These are phyloP conservation scores for Endomychus coccineus DNA, from an alignment of 2,888 invertebrate species.

Conservation along the genomic window DNA sequence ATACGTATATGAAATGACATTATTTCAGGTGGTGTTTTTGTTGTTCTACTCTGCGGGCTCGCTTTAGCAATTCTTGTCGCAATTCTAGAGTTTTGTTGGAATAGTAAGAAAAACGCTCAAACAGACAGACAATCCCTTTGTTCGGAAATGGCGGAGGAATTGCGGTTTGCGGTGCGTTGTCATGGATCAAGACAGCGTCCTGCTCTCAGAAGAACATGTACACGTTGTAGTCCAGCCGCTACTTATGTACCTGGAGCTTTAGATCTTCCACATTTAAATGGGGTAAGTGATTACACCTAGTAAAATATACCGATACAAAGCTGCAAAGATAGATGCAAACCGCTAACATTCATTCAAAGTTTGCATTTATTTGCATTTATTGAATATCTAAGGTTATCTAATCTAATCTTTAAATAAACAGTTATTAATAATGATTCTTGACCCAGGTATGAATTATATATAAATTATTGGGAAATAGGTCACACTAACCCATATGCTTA, in stretches of 20 bases:
- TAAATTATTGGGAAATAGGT: too few species aligned
- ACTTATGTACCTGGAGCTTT: conserved; percentile 64
- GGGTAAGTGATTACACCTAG: too few species aligned
- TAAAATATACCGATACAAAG: too few species aligned
- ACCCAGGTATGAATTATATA: too few species aligned
- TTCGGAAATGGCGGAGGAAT: conserved; percentile 89
- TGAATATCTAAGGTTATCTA: too few species aligned
- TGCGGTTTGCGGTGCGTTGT: conserved; percentile 85
- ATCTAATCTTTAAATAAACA: too few species aligned
- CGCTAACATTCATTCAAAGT: too few species aligned
- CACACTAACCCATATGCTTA: too few species aligned
- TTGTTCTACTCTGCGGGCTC: conserved; percentile 87
- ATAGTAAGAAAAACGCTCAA: conserved; percentile 80
- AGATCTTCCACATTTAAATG: conserved; percentile 49
- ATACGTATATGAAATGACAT: too few species aligned
- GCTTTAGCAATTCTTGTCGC: conserved; percentile 87
- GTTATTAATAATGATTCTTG: too few species aligned
- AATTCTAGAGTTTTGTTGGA: conserved; percentile 91
- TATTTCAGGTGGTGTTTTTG: conserved; percentile 89
- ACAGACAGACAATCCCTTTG: conserved; percentile 82
- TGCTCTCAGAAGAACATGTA: conserved; percentile 67
- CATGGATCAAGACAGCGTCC: conserved; percentile 76
- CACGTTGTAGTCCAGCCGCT: conserved; percentile 65
- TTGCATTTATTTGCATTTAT: too few species aligned
- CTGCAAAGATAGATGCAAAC: too few species aligned